A percentile compares a stretch with the other conserved stretches of the same genome.
These are phyloP conservation scores for Tachypleus tridentatus DNA, from an alignment of 1,140 invertebrate species.

Conservation along the genomic window DNA sequence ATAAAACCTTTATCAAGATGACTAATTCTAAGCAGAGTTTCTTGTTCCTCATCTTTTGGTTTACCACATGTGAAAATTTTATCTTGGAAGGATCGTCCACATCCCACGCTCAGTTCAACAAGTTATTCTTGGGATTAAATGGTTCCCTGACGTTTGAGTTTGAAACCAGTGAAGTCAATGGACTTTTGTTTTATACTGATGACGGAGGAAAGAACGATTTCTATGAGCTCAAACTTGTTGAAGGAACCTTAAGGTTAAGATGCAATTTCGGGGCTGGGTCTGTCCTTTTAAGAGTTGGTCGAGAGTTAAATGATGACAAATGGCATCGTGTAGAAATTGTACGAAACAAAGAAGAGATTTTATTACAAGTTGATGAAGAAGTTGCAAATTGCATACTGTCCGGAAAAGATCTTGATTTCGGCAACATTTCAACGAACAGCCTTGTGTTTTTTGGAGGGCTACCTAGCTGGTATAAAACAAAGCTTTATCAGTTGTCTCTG, in stretches of 20 bases:
- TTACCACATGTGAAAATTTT: slow-evolving; percentile 20
- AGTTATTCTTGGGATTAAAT: slow-evolving; percentile 75
- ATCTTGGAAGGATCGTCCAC: slow-evolving; percentile 59
- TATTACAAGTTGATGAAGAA: slow-evolving; percentile 63
- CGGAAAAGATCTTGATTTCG: slow-evolving; percentile 46
- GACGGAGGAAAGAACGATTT: slow-evolving; percentile 90
- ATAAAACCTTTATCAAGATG: too few species aligned
- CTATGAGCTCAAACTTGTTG: slow-evolving; percentile 86
- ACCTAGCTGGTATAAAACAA: slow-evolving; percentile 74
- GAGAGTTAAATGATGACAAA: slow-evolving; percentile 70
- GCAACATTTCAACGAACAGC: slow-evolving; percentile 67
- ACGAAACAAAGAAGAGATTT: slow-evolving; percentile 60
- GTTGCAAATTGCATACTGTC: slow-evolving; percentile 48
- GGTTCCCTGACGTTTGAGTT: slow-evolving; percentile 84
- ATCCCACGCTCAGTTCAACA: slow-evolving; percentile 77
- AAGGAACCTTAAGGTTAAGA: slow-evolving; percentile 66
- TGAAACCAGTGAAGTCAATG: slow-evolving; percentile 78
- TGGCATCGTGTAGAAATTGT: slow-evolving; percentile 73
- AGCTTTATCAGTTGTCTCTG: slow-evolving; percentile 62
- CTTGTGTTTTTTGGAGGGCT: slow-evolving; percentile 85
- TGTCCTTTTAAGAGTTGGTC: slow-evolving; percentile 71
- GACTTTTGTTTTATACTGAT: slow-evolving; percentile 82
- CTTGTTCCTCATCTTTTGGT: too few species aligned
- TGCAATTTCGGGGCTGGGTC: slow-evolving; percentile 77
- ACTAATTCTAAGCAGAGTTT: too few species aligned